These are phyloP conservation scores for Caenorhabditis wallacei DNA, from an alignment of 2,888 invertebrate species.

Conservation along the genomic window DNA sequence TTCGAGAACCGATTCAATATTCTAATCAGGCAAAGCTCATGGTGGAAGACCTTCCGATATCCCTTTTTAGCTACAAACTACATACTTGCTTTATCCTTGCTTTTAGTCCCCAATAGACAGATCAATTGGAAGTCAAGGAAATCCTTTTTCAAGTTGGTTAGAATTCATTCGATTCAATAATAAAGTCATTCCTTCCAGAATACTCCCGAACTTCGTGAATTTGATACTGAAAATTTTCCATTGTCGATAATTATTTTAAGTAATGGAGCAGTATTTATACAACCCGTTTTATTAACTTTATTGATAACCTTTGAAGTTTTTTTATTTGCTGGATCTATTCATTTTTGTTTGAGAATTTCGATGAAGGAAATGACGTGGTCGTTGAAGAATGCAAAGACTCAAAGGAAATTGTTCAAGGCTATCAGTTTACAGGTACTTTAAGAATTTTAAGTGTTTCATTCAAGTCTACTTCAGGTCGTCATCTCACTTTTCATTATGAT, in stretches of 20 bases:
- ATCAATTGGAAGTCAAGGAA: background rate
- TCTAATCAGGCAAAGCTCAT: background rate
- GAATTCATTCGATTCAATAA: background rate
- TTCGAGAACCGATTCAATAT: background rate
- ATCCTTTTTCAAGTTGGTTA: background rate
- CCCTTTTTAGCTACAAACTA: background rate
- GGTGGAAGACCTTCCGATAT: background rate
- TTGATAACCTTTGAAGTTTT: too few relatives aligned
- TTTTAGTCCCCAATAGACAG: background rate
- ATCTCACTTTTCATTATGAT: background rate
- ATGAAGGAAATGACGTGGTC: too few relatives aligned
- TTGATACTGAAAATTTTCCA: background rate
- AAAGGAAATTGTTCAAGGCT: too few relatives aligned
- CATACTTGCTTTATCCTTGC: background rate
- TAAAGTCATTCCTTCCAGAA: background rate
- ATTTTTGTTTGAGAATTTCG: too few relatives aligned
- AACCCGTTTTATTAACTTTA: too few relatives aligned
- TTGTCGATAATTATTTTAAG: background rate
- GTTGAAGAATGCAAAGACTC: too few relatives aligned
- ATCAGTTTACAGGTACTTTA: background rate
- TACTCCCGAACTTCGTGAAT: background rate
- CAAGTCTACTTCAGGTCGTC: background rate
- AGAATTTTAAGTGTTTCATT: background rate
- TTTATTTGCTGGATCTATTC: too few relatives aligned
- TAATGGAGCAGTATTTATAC: background rate